These are phyloP conservation scores for Centroberyx gerrardi DNA, from an alignment of 2,797 vertebrate genomes.

Conservation along the genomic window DNA sequence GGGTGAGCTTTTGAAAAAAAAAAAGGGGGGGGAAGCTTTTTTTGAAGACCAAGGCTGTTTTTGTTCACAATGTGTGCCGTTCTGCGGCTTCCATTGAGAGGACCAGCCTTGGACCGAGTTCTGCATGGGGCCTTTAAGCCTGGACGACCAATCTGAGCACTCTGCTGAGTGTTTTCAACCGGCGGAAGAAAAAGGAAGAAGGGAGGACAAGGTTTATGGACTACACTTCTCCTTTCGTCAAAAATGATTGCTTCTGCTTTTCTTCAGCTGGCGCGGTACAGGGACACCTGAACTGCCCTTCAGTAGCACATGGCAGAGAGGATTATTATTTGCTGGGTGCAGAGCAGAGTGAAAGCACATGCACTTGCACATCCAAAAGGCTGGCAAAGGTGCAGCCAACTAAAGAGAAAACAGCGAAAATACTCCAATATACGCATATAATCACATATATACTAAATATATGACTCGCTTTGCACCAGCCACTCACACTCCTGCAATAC, in stretches of 20 bases:
- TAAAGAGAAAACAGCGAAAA: too few relatives aligned
- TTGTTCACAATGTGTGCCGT: conserved; percentile 28
- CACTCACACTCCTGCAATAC: conserved; percentile 4
- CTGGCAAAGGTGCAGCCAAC: too few relatives aligned
- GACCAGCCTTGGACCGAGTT: conserved; percentile 29
- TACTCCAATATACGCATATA: neutral
- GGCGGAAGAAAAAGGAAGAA: conserved; percentile 10
- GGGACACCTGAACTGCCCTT: conserved; percentile 34
- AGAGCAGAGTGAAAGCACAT: neutral
- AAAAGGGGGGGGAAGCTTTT: neutral
- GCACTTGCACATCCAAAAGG: too few relatives aligned
- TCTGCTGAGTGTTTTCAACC: conserved; percentile 38
- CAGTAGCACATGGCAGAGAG: neutral
- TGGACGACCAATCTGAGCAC: conserved; percentile 21
- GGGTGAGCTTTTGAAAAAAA: conserved; percentile 14
- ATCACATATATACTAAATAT: neutral
- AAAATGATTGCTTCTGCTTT: conserved; percentile 8
- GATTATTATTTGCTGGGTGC: neutral
- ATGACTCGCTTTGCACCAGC: conserved; percentile 9
- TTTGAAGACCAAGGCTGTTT: conserved; percentile 21
- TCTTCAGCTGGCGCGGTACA: conserved; percentile 5
- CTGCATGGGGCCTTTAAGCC: conserved; percentile 25
- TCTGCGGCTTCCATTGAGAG: conserved; percentile 33
- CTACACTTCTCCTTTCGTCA: conserved; percentile 8
- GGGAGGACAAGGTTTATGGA: conserved; percentile 24